A percentile compares a stretch with the other conserved stretches of the same genome.
Evolutionary conservation across 2,113 vertebrate species (phyloP).

Genomic region (Ifrita kowaldi): DNA sequence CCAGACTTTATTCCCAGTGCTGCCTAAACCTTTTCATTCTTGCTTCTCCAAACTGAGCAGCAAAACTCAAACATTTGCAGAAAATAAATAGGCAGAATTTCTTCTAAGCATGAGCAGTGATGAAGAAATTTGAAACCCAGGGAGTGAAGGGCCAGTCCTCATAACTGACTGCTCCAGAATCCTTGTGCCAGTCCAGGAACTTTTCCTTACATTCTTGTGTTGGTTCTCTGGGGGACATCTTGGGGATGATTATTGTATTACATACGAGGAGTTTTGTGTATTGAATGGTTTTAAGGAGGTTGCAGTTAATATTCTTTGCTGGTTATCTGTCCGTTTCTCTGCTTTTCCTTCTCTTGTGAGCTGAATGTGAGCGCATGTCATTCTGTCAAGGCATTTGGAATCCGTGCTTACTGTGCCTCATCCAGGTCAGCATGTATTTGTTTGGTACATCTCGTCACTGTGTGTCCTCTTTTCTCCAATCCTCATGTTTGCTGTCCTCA

Average conservation of each 20-base stretch:
- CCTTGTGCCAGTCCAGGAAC: background rate
- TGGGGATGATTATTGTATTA: background rate
- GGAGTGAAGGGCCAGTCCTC: background rate
- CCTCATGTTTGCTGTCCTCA: rapidly evolving
- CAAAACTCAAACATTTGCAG: background rate
- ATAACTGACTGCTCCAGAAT: background rate
- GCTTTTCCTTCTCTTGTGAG: background rate
- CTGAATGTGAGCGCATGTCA: background rate
- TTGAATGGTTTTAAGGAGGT: background rate
- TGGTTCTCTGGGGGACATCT: background rate
- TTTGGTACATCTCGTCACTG: background rate
- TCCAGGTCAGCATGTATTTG: background rate
- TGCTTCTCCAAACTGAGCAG: background rate
- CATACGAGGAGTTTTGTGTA: background rate
- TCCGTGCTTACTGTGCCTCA: background rate
- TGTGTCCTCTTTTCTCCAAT: background rate
- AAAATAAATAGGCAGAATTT: background rate
- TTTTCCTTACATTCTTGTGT: background rate
- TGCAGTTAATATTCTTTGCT: background rate
- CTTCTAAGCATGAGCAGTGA: background rate
- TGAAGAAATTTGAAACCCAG: background rate
- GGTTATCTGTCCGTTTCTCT: background rate
- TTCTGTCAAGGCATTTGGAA: background rate
- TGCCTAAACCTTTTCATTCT: background rate
- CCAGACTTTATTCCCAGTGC: background rate